Base-by-base conservation (phyloP, 2,113 vertebrate species). In the Paracyprichromis sp. region DNA sequence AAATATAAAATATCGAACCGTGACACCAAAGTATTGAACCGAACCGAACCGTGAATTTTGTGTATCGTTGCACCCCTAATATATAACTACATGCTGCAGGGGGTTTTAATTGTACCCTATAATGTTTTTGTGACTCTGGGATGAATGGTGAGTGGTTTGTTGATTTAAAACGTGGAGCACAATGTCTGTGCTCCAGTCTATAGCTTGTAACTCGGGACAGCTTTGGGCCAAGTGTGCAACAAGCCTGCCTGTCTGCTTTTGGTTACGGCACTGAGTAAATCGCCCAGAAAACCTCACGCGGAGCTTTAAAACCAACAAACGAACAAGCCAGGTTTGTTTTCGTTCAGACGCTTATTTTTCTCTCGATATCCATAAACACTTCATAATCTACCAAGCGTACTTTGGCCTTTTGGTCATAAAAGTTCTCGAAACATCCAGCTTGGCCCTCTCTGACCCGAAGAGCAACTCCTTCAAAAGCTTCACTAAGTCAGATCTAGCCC, bases 141-240 rank as follows among this genome's bases (percentile, higher is more conserved):
- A 31, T 82, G 71, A 71, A 45, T 26, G 21, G 40, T 5, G 13
- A 80, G 47, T 29, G 40, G 31, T 82, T 86, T 79, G 40, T 71
- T 85, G 45, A 38, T 87, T 17, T 89, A 26, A 83, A 89, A 83
- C 12, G 13, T 19, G n/a, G 61, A 71, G 21, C 57, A 4, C 40
- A 26, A 7, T 45, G 69, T 45, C 69, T 73, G 69, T 7, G 13
- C 5, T 73, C 69, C 40, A 45, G 40, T 73, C n/a, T 10, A 53
- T 73, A 66, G 50, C 29, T 29, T 88, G 78, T 61, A 85, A 88
- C 86, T 63, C 7, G 2, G 45, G 84, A 86, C 88, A 91, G 91
- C 80, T 92, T 91, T 80, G 8, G 36, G 57, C 89, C 88, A 94
- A 86, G 50, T 93, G 90, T 87, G 89, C 89, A 84, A 24, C 88